phyloP scores from a whole-genome alignment of 1,140 invertebrate genomes.

The Drosophila mojavensis region DNA sequence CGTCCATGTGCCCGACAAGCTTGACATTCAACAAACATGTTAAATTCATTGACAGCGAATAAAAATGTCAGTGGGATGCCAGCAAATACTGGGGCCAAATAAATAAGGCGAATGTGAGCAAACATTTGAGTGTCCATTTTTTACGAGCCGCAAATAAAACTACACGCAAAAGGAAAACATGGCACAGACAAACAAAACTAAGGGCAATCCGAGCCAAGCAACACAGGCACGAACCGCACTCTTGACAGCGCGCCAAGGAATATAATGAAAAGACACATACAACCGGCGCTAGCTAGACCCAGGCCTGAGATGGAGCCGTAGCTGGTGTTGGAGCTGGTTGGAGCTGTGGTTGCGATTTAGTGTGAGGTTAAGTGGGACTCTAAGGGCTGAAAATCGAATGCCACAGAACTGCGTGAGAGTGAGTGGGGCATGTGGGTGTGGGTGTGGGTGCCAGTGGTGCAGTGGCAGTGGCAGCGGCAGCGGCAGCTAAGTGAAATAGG shows the following conservation, averaged over 20 bases:
- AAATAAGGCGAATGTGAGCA: slow-evolving; percentile 59
- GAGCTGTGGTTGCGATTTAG: background rate
- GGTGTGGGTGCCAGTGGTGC: background rate
- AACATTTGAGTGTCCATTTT: slow-evolving; percentile 78
- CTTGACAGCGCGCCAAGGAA: slow-evolving; percentile 63
- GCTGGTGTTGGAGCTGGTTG: background rate
- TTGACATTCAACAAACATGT: slow-evolving; percentile 65
- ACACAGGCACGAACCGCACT: slow-evolving; percentile 40
- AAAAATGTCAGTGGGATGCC: slow-evolving; percentile 74
- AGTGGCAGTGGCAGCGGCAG: background rate
- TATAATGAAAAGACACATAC: slow-evolving; percentile 46
- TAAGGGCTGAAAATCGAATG: slow-evolving; percentile 18
- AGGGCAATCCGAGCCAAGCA: slow-evolving; percentile 41
- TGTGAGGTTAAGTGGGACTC: slow-evolving; percentile 7
- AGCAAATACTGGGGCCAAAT: slow-evolving; percentile 50
- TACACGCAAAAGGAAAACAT: slow-evolving; percentile 55
- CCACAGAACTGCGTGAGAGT: slow-evolving; percentile 26
- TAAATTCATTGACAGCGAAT: slow-evolving; percentile 83
- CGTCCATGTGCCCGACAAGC: slow-evolving; percentile 20
- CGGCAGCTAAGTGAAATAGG: slow-evolving; percentile 3
- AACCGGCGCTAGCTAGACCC: background rate
- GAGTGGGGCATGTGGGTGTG: no score
- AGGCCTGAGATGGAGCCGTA: background rate
- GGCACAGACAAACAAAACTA: slow-evolving; percentile 45
- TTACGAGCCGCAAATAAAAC: slow-evolving; percentile 71